Evolutionary conservation across 2,888 invertebrate genomes (phyloP).

Genomic region (Choreutis nemorana): DNA sequence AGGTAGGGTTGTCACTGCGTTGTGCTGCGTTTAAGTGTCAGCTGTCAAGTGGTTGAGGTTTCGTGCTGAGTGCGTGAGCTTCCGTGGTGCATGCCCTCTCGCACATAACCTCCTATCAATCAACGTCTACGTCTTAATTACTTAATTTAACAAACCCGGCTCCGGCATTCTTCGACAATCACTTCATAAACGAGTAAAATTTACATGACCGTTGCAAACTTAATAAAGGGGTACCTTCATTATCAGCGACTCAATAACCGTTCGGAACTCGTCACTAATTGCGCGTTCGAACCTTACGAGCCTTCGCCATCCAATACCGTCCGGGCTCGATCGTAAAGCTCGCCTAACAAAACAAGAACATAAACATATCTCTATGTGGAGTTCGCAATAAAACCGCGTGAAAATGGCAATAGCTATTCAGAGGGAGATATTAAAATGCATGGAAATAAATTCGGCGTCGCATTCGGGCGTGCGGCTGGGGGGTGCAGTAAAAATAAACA

Average conservation of each 20-base stretch:
- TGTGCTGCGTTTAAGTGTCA: not conserved
- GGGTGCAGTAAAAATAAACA: conserved; percentile 69
- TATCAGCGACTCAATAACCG: conserved; percentile 35
- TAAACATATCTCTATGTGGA: conserved; percentile 29
- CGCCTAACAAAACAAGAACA: conserved; percentile 40
- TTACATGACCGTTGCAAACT: conserved; percentile 32
- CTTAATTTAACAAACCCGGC: conserved; percentile 49
- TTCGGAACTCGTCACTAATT: conserved; percentile 29
- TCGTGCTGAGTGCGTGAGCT: conserved; percentile 38
- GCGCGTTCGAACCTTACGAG: conserved; percentile 39
- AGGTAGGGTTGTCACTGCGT: too few relatives aligned
- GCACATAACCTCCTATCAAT: conserved; percentile 40
- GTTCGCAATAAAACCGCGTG: conserved; percentile 59
- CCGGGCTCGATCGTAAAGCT: conserved; percentile 42
- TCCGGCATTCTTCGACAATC: conserved; percentile 27
- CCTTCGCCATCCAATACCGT: conserved; percentile 45
- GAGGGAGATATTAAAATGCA: conserved; percentile 67
- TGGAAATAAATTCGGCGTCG: conserved; percentile 68
- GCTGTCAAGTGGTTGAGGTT: conserved; percentile 14
- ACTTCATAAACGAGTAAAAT: conserved; percentile 36
- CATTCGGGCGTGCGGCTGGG: conserved; percentile 64
- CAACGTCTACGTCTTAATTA: conserved; percentile 54
- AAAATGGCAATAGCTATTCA: conserved; percentile 65
- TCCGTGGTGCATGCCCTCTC: conserved; percentile 46
- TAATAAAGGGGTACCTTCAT: too few relatives aligned